phyloP scores from a whole-genome alignment of 2,888 invertebrate species.

The Argyresthia goedartella region DNA sequence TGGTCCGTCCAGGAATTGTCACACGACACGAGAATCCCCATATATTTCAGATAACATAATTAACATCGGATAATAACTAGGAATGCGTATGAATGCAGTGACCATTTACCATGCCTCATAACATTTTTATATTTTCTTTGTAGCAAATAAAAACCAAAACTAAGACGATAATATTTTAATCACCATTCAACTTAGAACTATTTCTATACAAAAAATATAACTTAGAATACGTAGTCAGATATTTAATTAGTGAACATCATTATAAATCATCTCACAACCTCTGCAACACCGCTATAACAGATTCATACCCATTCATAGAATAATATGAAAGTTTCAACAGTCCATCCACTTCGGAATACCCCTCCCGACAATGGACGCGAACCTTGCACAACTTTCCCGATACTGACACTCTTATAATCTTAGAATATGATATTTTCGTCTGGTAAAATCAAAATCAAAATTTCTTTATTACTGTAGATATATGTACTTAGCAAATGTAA shows the following conservation, averaged over 20 bases:
- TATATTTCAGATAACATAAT: no score
- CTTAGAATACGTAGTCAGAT: slow-evolving; percentile 55
- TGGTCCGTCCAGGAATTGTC: no score
- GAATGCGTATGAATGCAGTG: no score
- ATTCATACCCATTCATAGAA: slow-evolving; percentile 51
- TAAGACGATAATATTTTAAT: slow-evolving; percentile 58
- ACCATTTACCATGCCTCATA: no score
- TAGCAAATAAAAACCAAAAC: slow-evolving; percentile 13
- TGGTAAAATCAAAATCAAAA: no score
- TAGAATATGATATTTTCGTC: no score
- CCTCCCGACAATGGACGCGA: slow-evolving; percentile 21
- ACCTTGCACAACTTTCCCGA: not conserved
- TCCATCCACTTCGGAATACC: slow-evolving; percentile 28
- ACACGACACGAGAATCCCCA: no score
- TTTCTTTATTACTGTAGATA: no score
- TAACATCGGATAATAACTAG: no score
- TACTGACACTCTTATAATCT: no score
- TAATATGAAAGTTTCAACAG: slow-evolving; percentile 45
- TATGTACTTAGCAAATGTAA: no score
- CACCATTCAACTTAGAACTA: slow-evolving; percentile 59
- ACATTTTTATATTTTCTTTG: no score
- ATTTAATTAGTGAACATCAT: slow-evolving; percentile 62
- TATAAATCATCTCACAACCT: slow-evolving; percentile 70
- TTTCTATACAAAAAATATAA: slow-evolving; percentile 69
- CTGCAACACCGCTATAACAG: slow-evolving; percentile 59